phyloP scores from a whole-genome alignment of 2,888 invertebrate species.

The Chelonus formosanus region DNA sequence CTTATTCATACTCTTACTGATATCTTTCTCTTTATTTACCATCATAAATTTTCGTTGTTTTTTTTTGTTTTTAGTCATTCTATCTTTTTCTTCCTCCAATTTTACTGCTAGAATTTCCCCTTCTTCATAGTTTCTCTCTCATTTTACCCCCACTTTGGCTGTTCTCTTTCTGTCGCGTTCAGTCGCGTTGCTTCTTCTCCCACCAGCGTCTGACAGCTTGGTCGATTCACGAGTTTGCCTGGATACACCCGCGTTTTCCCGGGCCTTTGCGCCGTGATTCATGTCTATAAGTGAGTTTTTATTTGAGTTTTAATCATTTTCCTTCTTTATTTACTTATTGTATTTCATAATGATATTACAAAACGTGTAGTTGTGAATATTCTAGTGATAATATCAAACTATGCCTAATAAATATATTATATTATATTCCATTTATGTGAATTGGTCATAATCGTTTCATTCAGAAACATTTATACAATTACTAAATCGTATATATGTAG shows the following conservation, averaged over 20 bases:
- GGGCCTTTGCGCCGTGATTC: conserved; percentile 44
- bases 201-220: conserved; percentile 52
- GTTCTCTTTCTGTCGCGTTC: conserved; percentile 23
- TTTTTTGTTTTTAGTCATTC: not conserved
- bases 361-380: too few species aligned
- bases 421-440: too few species aligned
- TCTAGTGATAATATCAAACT: too few species aligned
- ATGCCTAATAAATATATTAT: too few species aligned
- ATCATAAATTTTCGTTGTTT: conserved; percentile 16
- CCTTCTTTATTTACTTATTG: too few species aligned
- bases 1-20: not conserved
- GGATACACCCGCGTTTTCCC: conserved; percentile 50
- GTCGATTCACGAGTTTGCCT: conserved; percentile 55
- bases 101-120: conserved; percentile 24
- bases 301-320: not conserved
- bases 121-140: conserved; percentile 34
- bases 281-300: conserved; percentile 17
- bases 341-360: too few species aligned
- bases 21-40: conserved; percentile 10
- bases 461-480: too few species aligned
- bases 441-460: too few species aligned
- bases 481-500: too few species aligned
- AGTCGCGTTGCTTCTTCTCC: conserved; percentile 22
- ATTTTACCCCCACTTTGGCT: conserved; percentile 22
- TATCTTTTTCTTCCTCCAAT: conserved; percentile 16